Evolutionary conservation across 2,888 invertebrate species (phyloP), one percentile per base, ranked within the genome.

Genomic region (Eupithecia dodoneata): DNA sequence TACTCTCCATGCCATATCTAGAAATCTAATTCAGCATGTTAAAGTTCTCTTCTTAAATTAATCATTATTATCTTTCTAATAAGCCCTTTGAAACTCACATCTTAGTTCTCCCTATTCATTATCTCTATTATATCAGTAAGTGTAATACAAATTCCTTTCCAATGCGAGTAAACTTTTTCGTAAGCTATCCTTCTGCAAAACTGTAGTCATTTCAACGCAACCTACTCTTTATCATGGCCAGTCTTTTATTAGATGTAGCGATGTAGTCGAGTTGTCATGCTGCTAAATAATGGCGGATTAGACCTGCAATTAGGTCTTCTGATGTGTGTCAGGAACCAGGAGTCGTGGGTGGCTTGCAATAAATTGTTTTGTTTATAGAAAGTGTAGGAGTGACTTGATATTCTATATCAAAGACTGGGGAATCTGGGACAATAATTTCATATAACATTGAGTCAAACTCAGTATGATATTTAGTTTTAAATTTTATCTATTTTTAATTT

Each of bases 301-400:
- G 74, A 71, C 65, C 73, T 42, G 71, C 71, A 76, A 76, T 76
- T 76, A 76, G 71, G 76, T 73, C 65, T 49, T 76, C 52, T 76
- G 73, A 73, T 76, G 76, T 75, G 52, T 75, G 75, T 71, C 65
- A 71, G 73, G 45, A 49, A 67, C 42, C 74, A 71, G 71, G 30
- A 49, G 30, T 59, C 74, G 76, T 76, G 76, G 76, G 73, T 76
- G 76, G 73, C 70, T 42, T 65, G 45, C 18, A 30, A 73, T 65
- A 73, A 73, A 71, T 71, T 71, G 65, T 47, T 76, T 71, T 52
- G 44, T 66, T 67, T 70, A 70, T 70, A 47, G 70, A 70, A 45
- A 47, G 70, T 49, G 44, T 69, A 69, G 67, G 67, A 69, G 67
- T 45, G n/a, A 69, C 70, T 69, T 70, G 70, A 70, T 18, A 47